Evolutionary conservation across 2,888 invertebrate species (phyloP).

Genomic region (Stenodema calcarata): DNA sequence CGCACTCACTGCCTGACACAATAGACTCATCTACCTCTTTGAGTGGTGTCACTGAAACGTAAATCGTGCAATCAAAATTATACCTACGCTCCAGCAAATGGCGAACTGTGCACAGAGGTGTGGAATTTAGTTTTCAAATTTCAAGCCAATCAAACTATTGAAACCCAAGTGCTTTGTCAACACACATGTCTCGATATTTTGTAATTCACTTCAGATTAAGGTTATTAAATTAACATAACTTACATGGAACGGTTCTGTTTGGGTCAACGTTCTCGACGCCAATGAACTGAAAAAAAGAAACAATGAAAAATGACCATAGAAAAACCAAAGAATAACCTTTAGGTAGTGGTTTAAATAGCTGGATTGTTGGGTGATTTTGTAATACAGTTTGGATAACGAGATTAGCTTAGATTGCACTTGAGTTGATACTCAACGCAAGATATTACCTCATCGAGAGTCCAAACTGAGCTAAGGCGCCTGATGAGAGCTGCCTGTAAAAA

Average conservation of each 20-base stretch:
- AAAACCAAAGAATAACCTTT: not conserved
- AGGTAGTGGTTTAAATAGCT: too few relatives aligned
- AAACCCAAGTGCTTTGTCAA: not conserved
- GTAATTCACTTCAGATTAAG: not conserved
- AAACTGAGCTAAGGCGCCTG: not conserved
- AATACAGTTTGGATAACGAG: too few relatives aligned
- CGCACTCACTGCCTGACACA: not conserved
- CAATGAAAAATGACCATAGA: not conserved
- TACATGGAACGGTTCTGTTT: not conserved
- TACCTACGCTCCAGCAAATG: too few relatives aligned
- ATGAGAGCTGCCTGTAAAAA: slow-evolving; percentile 22
- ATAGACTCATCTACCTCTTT: slow-evolving; percentile 12
- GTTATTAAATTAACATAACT: not conserved
- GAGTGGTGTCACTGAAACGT: slow-evolving; percentile 15
- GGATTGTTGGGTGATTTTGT: too few relatives aligned
- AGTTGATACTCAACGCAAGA: not conserved
- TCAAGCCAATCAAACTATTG: not conserved
- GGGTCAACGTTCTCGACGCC: not conserved
- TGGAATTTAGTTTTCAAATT: too few relatives aligned
- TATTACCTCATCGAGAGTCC: not conserved
- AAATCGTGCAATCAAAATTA: too few relatives aligned
- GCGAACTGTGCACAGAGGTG: too few relatives aligned
- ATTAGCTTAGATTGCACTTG: not conserved
- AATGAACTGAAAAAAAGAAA: not conserved
- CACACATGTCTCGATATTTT: too few relatives aligned